These are phyloP conservation scores for Antheraea yamamai DNA, from an alignment of 2,888 invertebrate species.

Conservation along the genomic window DNA sequence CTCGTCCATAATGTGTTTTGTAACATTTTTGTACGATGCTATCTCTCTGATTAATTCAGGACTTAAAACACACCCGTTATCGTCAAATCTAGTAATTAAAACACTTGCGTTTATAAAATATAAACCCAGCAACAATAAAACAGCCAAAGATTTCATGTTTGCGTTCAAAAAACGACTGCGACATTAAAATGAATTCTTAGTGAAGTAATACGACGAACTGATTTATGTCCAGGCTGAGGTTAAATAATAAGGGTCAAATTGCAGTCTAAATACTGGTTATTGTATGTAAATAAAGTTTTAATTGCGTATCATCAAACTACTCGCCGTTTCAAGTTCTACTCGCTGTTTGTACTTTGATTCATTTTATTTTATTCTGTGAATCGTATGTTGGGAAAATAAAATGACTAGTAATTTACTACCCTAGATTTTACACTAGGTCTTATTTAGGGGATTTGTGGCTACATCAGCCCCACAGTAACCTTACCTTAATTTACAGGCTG, in stretches of 20 bases:
- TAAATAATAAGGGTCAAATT: constrained; percentile 1
- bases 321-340: no score
- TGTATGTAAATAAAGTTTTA: not conserved
- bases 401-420: no score
- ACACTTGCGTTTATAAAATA: constrained; percentile 30
- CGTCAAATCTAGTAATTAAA: constrained; percentile 40
- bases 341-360: no score
- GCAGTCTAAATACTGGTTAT: not conserved
- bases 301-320: not conserved
- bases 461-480: no score
- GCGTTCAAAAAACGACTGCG: not conserved
- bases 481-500: no score
- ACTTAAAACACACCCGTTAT: constrained; percentile 39
- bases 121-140: not conserved
- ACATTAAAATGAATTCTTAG: not conserved
- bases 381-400: no score
- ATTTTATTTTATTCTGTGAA: no score
- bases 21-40: constrained; percentile 72
- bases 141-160: not conserved
- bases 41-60: constrained; percentile 73
- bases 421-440: no score
- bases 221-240: not conserved
- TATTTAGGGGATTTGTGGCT: no score
- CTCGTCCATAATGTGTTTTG: constrained; percentile 71
- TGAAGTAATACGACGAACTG: not conserved